A percentile compares a stretch with the other conserved stretches of the same genome.
Conservation (phyloP, 2,113 vertebrate species). For the Chascanopsetta lugubris region DNA sequence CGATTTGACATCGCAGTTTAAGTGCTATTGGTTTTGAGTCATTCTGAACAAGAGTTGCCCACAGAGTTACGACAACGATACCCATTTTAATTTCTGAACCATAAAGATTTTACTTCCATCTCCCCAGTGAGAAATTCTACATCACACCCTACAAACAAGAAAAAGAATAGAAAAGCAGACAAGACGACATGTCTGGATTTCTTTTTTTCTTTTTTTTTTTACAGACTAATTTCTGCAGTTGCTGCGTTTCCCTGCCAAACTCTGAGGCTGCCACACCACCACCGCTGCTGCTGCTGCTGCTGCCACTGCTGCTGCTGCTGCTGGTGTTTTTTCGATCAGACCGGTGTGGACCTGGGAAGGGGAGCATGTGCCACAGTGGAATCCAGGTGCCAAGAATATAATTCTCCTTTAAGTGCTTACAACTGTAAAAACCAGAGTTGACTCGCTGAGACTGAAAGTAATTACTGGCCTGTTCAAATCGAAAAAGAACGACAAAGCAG, state of each 20-base stretch:
- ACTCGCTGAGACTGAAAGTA: constrained; percentile 70
- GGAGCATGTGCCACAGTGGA: constrained; percentile 49
- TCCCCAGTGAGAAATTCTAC: constrained; percentile 44
- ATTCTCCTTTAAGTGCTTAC: constrained; percentile 77
- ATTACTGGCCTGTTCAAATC: constrained; percentile 67
- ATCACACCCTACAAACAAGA: constrained; percentile 7
- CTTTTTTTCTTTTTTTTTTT: constrained; percentile 46
- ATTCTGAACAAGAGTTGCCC: not conserved
- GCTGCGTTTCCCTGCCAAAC: constrained; percentile 66
- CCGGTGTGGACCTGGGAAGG: constrained; percentile 61
- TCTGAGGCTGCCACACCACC: constrained; percentile 40
- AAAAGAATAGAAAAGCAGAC: constrained; percentile 61
- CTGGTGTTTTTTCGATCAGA: constrained; percentile 72
- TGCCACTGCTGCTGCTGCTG: constrained; percentile 35
- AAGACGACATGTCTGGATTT: constrained; percentile 62
- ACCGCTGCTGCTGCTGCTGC: constrained; percentile 33
- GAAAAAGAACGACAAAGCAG: constrained; percentile 52
- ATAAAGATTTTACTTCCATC: constrained; percentile 52
- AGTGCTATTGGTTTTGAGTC: not conserved
- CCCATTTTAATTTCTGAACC: constrained; percentile 43
- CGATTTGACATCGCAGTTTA: constrained; percentile 12
- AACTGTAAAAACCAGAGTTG: constrained; percentile 75
- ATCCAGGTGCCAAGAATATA: constrained; percentile 75
- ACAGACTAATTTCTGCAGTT: constrained; percentile 45
- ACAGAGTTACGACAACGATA: constrained; percentile 9